Percentiles rank a stretch among this genome's conserved stretches.
Evolutionary conservation across 2,888 invertebrate genomes (phyloP).

Genomic region (Smittia sp.): DNA sequence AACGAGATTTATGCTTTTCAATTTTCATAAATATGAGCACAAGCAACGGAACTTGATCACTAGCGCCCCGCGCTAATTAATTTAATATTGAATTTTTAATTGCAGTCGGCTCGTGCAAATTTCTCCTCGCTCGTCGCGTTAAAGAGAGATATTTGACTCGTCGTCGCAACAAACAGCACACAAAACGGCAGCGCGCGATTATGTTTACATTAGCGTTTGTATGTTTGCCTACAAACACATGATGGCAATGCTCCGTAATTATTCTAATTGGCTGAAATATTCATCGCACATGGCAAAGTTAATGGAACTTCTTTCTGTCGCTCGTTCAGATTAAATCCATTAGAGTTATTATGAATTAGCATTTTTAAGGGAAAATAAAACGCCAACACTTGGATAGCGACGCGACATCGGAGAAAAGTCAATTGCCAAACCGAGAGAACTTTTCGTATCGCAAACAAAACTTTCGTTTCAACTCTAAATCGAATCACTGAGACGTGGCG

Average conservation of each 20-base stretch:
- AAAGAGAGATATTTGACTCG: conserved; percentile 6
- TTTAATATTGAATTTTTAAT: conserved; percentile 40
- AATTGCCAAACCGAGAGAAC: not conserved
- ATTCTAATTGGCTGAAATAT: conserved; percentile 40
- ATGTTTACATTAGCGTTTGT: conserved; percentile 18
- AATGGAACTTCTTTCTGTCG: conserved; percentile 26
- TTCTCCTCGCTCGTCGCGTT: not conserved
- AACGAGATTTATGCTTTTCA: conserved; percentile 39
- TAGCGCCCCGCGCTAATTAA: conserved; percentile 28
- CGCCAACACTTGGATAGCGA: not conserved
- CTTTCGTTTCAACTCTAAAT: not conserved
- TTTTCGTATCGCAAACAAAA: not conserved
- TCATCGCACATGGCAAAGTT: conserved; percentile 35
- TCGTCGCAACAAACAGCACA: not conserved
- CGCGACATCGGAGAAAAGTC: not conserved
- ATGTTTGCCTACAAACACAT: conserved; percentile 25
- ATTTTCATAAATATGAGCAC: conserved; percentile 23
- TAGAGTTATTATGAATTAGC: conserved; percentile 36
- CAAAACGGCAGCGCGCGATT: conserved; percentile 26
- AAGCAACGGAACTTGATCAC: not conserved
- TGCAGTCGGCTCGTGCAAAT: not conserved
- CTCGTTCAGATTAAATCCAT: conserved; percentile 33
- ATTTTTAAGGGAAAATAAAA: not conserved
- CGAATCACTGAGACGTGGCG: not conserved
- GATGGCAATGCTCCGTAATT: conserved; percentile 38